Base-by-base conservation (phyloP, 2,888 invertebrate species). In the Conistra vaccinii region DNA sequence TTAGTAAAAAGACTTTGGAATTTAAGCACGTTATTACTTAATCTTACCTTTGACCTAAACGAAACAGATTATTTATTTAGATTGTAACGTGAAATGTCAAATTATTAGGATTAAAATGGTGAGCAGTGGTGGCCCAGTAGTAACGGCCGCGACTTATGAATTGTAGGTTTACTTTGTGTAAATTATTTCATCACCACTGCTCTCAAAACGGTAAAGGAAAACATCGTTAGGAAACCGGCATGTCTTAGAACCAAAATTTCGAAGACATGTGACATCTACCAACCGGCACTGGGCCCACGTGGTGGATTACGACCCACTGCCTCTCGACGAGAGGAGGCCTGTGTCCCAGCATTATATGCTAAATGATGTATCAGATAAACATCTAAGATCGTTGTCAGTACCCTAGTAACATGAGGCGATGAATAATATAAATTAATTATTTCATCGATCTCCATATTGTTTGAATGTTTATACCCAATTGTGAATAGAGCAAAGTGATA, bases 351-450 rank as follows among this genome's bases (percentile, higher is more conserved):
- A 3, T 35, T 35, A 35, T 35, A 42, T 42, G 42, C 9, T 42
- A 42, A 45, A 45, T 45, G 1, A 45, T 12, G 29, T 55, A 63
- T 60, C 58, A 68, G 67, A 82, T 63, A 77, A 83, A 32, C 14
- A 78, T 78, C 78, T 77, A 17, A 68, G 67, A 82, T 83, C 51
- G 48, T 35, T 68, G 23, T 53, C 51, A 63, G 26, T 51, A 61
- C 14, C 60, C 14, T 10, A 42, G 76, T 42, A 82, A 76, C 17
- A 58, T 32, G 61, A 62, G 29, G 23, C 62, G 29, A 62, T 76
- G 77, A 78, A 78, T 77, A 63, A 76, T 29, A 53, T 62, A 67
- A 75, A 78, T 61, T 42, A 51, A 61, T 55, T 65, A 75, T 60
- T 65, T 45, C 6, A 60, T 80, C 9, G 12, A 53, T 17, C 29